A percentile compares a stretch with the other conserved stretches of the same genome.
phyloP scores from a whole-genome alignment of 1,140 invertebrate genomes.

The Chironomus tepperi region DNA sequence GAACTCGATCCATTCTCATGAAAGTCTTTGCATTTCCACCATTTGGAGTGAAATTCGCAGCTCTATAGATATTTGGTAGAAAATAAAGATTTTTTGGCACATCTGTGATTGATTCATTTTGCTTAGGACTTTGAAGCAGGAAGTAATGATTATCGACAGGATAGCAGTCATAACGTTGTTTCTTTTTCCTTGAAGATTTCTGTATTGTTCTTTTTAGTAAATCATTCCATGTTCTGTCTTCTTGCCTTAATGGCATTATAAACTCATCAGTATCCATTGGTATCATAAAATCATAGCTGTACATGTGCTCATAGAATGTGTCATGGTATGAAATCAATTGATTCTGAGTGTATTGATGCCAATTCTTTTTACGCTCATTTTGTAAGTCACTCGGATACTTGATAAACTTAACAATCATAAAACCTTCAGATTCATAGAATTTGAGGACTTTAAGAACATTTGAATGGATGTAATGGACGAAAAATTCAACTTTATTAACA shows the following conservation, averaged over 20 bases:
- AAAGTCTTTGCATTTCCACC: slow-evolving; percentile 65
- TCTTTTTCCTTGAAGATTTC: neutral
- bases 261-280: neutral
- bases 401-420: neutral
- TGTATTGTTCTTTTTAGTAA: neutral
- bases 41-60: slow-evolving; percentile 59
- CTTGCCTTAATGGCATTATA: neutral
- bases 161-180: neutral
- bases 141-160: neutral
- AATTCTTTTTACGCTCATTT: neutral
- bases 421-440: neutral
- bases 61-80: slow-evolving; percentile 58
- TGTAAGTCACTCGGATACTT: neutral
- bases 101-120: neutral
- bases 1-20: slow-evolving; percentile 57
- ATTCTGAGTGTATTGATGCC: neutral
- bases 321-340: neutral
- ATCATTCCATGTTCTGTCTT: neutral
- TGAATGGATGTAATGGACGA: neutral
- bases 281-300: neutral
- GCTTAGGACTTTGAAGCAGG: neutral
- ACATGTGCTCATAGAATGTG: neutral
- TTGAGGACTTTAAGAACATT: neutral
- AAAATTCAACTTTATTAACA: neutral
- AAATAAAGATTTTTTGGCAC: neutral